Conservation (phyloP, 2,888 invertebrate species). For the Byasa hedistus region DNA sequence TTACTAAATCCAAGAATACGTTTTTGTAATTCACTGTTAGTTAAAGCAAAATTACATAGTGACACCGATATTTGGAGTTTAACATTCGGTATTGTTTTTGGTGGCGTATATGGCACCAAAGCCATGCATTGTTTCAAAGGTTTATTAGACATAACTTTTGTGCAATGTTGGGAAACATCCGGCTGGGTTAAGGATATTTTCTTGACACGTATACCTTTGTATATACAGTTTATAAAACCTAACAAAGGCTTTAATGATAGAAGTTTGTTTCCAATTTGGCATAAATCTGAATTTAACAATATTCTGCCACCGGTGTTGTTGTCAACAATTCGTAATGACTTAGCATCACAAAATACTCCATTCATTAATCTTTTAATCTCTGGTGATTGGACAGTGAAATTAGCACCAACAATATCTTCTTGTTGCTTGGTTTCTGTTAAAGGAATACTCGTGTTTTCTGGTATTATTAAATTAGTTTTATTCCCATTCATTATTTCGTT, state of each 20-base stretch:
- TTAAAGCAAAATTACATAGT: not conserved
- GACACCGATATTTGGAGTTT: not conserved
- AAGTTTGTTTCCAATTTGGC: not conserved
- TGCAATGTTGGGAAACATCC: not conserved
- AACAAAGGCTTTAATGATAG: conserved; percentile 7
- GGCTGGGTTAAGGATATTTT: not conserved
- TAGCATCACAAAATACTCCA: conserved; percentile 3
- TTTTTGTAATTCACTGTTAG: not conserved
- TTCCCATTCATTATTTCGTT: conserved; percentile 1
- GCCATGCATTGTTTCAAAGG: conserved; percentile 12
- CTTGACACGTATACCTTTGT: conserved; percentile 1
- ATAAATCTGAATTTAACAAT: not conserved
- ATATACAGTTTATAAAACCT: not conserved
- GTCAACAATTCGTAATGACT: not conserved
- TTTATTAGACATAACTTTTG: not conserved
- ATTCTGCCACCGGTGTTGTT: not conserved
- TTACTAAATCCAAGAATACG: conserved; percentile 2
- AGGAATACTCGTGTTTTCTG: not conserved
- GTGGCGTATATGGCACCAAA: conserved; percentile 16
- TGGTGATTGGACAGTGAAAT: not conserved
- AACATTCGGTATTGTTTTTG: not conserved
- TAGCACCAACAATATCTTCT: not conserved
- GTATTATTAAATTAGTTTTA: not conserved
- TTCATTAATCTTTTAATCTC: not conserved
- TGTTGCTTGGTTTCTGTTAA: not conserved